Percentiles rank a stretch among this genome's conserved stretches.
Evolutionary conservation across 2,888 invertebrate genomes (phyloP).

Genomic region (Heterodera filipjevi): DNA sequence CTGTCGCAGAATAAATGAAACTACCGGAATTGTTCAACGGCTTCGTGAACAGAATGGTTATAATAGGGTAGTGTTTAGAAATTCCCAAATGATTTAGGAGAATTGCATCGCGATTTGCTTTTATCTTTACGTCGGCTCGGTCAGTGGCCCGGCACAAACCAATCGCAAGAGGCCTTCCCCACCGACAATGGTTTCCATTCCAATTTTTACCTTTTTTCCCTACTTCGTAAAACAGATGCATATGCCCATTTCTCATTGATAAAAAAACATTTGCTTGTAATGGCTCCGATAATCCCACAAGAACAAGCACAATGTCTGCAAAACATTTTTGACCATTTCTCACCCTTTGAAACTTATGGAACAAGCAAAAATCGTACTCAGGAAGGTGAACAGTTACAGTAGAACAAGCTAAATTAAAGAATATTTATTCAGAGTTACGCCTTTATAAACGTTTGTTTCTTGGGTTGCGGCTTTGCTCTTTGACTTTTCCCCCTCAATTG

Average conservation of each 20-base stretch:
- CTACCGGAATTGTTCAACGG: slow-evolving; percentile 27
- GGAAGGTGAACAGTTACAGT: not conserved
- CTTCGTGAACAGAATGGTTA: slow-evolving; percentile 17
- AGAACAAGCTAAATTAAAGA: not conserved
- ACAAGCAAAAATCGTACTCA: not conserved
- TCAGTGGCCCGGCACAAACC: not conserved
- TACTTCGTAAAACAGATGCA: not conserved
- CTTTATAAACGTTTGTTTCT: not conserved
- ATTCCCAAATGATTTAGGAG: not conserved
- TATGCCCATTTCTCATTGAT: not conserved
- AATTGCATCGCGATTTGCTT: slow-evolving; percentile 19
- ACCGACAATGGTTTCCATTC: not conserved
- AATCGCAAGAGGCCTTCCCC: not conserved
- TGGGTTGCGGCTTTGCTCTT: not conserved
- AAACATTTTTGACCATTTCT: not conserved
- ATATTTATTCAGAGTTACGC: not conserved
- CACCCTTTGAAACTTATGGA: not conserved
- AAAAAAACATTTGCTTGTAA: not conserved
- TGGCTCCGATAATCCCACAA: not conserved
- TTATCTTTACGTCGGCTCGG: not conserved
- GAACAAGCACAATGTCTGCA: not conserved
- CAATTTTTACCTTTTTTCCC: not conserved
- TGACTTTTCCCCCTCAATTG: not conserved
- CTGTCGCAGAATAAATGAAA: slow-evolving; percentile 20
- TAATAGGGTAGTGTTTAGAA: not conserved